Base-by-base conservation (phyloP, 1,140 invertebrate genomes). In the Belonocnema kinseyi region DNA sequence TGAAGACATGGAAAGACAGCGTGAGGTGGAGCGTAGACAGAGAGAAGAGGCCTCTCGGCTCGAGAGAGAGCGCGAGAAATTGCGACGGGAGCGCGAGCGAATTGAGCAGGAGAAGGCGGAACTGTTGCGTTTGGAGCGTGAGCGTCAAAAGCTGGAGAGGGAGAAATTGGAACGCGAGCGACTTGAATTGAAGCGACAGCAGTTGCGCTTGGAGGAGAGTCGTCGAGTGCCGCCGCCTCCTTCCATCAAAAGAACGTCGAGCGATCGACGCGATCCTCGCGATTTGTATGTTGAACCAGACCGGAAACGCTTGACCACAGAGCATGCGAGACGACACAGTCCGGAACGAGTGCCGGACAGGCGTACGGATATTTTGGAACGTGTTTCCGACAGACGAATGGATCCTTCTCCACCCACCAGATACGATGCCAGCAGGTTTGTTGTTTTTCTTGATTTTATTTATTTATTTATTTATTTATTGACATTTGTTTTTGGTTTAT, bases 151-250 rank as follows among this genome's bases (percentile, higher is more conserved):
- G 77, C 85, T 96, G 58, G 97, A 97, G 88, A 91, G 96, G 17
- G 96, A 97, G 83, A 95, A 96, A 86, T 90, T 98, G 26, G 96
- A 97, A 85, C 91, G 96, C 71, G 97, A 97, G 83, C 94, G 95
- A 82, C 92, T 97, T 79, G 96, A 98, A 85, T 87, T 97, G 53
- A 95, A 97, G 86, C 93, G 96, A 54, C 95, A 95, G 82, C 94
- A 96, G 83, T 92, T 95, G 90, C 86, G 90, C 10, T 26, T 91
- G 8, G 90, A 92, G 46, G 90, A 91, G 58, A 91, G 87, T 26
- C 85, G 90, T 73, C 85, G 90, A 3, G 87, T 78, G 6, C 90
- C 90, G 0, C 90, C 90, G 1, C 89, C 90, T 4, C 89, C 90
- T 1, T 82, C 89, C 0, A 89, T 91, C 33, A 91, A 91, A 53